phyloP scores from a whole-genome alignment of 2,888 invertebrate species.

The Tetragonisca angustula region DNA sequence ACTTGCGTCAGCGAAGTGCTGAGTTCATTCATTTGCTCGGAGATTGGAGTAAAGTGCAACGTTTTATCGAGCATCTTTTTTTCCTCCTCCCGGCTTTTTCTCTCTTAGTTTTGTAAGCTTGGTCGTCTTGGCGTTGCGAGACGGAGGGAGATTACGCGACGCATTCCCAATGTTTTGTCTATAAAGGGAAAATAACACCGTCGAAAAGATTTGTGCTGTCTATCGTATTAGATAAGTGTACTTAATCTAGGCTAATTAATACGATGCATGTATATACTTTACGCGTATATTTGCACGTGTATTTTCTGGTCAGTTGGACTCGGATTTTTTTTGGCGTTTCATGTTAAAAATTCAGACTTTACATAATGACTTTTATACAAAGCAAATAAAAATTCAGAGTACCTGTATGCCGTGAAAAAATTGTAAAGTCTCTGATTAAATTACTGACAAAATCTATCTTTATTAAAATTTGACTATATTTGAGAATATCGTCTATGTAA shows the following conservation, averaged over 20 bases:
- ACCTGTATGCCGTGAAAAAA: too few species aligned
- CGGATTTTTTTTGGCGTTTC: background rate
- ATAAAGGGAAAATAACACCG: background rate
- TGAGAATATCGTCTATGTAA: too few species aligned
- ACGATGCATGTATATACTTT: background rate
- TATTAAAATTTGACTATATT: too few species aligned
- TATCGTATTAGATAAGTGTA: background rate
- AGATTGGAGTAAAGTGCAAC: background rate
- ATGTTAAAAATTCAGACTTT: background rate
- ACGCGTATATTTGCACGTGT: too few species aligned
- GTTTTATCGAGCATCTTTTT: background rate
- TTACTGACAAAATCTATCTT: too few species aligned
- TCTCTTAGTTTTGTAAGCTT: background rate
- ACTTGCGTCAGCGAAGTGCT: background rate
- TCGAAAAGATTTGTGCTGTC: background rate
- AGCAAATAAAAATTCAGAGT: too few species aligned
- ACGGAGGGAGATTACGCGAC: background rate
- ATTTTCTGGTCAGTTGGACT: background rate
- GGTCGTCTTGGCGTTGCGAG: background rate
- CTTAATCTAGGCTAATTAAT: background rate
- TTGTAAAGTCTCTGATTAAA: too few species aligned
- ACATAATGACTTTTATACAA: too few species aligned
- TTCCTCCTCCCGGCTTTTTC: too few species aligned
- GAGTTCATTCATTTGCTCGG: conserved; percentile 1
- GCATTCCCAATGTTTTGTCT: background rate